These are phyloP conservation scores for Mixornis gularis DNA, from an alignment of 2,113 vertebrate species.

Conservation along the genomic window DNA sequence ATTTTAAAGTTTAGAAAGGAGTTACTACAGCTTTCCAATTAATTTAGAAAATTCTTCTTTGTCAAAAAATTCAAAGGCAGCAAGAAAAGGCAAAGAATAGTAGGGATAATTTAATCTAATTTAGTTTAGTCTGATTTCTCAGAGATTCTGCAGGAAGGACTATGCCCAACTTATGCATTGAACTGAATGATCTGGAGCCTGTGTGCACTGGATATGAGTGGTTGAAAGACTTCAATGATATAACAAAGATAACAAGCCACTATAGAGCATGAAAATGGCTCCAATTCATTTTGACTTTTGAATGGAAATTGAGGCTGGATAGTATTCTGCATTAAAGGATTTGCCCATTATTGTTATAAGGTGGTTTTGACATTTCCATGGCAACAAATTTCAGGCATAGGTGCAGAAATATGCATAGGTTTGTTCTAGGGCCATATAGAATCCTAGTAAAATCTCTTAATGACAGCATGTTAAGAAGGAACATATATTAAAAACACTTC, in stretches of 20 bases:
- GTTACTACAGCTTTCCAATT: neutral
- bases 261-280: neutral
- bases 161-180: neutral
- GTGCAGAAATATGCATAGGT: neutral
- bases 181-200: neutral
- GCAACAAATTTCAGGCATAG: slow-evolving; percentile 2
- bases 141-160: neutral
- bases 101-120: neutral
- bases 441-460: neutral
- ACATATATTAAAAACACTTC: neutral
- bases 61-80: neutral
- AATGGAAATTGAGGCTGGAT: neutral
- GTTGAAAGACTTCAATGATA: neutral
- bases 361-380: neutral
- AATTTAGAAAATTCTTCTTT: neutral
- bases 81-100: neutral
- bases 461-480: neutral
- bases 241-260: neutral
- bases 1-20: neutral
- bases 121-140: neutral
- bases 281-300: neutral
- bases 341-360: neutral
- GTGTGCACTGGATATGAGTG: neutral
- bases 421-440: neutral
- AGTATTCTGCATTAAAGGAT: neutral